Percentiles rank a stretch among this genome's conserved stretches.
Conservation (phyloP, 92 coral and sea anemone species). For the Meandrina meandrites region DNA sequence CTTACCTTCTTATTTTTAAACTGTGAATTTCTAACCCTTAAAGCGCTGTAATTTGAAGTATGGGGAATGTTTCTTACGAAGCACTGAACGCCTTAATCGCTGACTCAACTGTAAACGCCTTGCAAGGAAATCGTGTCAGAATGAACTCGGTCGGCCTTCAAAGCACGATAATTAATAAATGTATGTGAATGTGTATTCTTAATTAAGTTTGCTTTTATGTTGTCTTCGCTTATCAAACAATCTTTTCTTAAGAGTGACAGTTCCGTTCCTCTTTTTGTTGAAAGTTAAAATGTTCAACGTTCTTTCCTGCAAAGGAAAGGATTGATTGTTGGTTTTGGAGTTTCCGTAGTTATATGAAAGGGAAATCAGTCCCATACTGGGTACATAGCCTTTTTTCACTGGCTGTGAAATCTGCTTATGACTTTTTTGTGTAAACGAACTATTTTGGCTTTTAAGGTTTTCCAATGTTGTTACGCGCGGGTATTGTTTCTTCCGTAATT, state of each 20-base stretch:
- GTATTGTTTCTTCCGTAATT: neutral
- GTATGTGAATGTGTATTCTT: neutral
- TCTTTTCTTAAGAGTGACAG: neutral
- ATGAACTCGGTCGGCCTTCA: neutral
- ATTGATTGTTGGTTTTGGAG: neutral
- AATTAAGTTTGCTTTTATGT: constrained; percentile 6
- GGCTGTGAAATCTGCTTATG: no score
- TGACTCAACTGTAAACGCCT: neutral
- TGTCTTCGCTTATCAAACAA: neutral
- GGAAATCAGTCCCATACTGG: neutral
- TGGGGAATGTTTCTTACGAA: neutral
- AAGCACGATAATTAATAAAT: neutral
- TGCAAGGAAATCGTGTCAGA: neutral
- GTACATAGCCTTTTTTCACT: no score
- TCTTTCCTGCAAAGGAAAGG: neutral
- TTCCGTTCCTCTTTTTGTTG: neutral
- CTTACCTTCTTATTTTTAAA: neutral
- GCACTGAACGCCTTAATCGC: neutral
- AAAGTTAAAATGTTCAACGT: neutral
- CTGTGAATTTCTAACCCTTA: neutral
- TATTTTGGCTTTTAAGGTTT: neutral
- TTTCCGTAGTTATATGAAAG: neutral
- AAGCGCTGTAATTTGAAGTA: neutral
- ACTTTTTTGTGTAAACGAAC: neutral
- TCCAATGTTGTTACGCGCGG: neutral